Conservation (phyloP, 1,140 invertebrate genomes). For the Diuraphis noxia region DNA sequence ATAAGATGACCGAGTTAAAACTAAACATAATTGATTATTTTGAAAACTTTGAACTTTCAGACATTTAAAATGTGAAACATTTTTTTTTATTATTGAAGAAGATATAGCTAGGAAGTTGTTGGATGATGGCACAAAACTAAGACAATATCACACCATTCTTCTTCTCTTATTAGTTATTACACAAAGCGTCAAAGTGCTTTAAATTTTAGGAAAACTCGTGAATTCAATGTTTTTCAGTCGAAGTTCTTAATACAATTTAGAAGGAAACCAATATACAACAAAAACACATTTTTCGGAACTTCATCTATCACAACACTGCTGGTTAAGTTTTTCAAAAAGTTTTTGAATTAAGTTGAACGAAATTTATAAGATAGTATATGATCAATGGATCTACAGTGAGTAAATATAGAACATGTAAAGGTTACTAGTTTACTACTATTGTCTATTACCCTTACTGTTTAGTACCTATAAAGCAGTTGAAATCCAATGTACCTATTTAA, state of each 20-base stretch:
- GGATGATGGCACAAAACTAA: neutral
- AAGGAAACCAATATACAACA: neutral
- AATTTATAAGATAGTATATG: neutral
- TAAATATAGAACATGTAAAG: neutral
- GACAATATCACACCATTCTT: neutral
- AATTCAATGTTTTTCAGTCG: neutral
- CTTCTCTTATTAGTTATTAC: neutral
- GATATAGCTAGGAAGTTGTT: neutral
- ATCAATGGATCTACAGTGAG: neutral
- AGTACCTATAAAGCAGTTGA: neutral
- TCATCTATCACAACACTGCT: neutral
- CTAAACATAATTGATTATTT: neutral
- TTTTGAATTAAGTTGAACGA: constrained; percentile 18
- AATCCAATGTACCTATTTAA: neutral
- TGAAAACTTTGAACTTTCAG: neutral
- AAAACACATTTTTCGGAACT: constrained; percentile 11
- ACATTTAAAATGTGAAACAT: neutral
- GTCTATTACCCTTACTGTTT: neutral
- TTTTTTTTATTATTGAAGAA: neutral
- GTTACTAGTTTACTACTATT: too few species aligned
- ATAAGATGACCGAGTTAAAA: neutral
- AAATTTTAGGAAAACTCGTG: constrained; percentile 15
- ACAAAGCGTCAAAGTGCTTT: neutral
- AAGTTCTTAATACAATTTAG: neutral
- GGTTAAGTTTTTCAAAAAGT: constrained; percentile 7